These are phyloP conservation scores for Drosophila obscura DNA, from an alignment of 1,140 invertebrate genomes.

Conservation along the genomic window DNA sequence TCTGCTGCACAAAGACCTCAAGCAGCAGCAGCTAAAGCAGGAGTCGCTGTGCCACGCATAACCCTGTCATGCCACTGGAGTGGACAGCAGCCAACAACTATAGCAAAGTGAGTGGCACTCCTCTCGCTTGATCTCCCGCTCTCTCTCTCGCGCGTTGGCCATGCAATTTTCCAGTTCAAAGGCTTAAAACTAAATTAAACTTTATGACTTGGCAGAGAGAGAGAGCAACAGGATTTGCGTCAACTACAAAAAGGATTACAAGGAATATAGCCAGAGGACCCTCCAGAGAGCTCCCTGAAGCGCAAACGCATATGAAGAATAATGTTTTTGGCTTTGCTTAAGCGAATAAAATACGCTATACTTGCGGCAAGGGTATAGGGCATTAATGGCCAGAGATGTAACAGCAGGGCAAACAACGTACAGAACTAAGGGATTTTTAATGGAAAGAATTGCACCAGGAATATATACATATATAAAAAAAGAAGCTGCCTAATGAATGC, in stretches of 20 bases:
- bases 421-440: too few species aligned
- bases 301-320: conserved; percentile 61
- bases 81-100: too few species aligned
- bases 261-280: conserved; percentile 5
- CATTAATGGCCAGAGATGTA: too few species aligned
- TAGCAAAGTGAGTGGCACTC: conserved; percentile 51
- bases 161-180: conserved; percentile 82
- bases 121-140: conserved; percentile 39
- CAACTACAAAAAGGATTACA: conserved; percentile 81
- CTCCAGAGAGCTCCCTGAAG: conserved; percentile 9
- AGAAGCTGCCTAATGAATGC: too few species aligned
- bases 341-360: conserved; percentile 43
- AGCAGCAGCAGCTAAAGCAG: too few species aligned
- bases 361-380: too few species aligned
- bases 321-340: conserved; percentile 56
- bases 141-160: conserved; percentile 25
- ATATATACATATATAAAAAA: too few species aligned
- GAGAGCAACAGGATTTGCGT: conserved; percentile 72
- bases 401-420: too few species aligned
- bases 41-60: too few species aligned
- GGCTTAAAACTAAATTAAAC: conserved; percentile 83
- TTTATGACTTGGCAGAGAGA: conserved; percentile 72
- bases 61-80: too few species aligned
- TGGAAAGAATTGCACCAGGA: too few species aligned
- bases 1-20: too few species aligned